These are phyloP conservation scores for Drosophila greeni DNA, from an alignment of 2,888 invertebrate genomes.

Conservation along the genomic window DNA sequence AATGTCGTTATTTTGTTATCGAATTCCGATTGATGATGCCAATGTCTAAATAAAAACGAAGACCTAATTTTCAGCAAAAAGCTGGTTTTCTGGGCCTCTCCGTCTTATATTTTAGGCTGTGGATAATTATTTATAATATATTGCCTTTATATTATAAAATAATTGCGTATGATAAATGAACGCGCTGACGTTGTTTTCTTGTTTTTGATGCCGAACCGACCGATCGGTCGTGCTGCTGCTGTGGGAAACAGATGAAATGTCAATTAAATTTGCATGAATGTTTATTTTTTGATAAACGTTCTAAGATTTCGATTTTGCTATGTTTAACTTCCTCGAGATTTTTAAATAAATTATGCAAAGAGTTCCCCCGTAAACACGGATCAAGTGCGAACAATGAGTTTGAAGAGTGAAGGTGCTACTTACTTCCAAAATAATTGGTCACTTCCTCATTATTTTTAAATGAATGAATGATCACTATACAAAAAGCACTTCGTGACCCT, in stretches of 20 bases:
- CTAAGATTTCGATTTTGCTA: constrained; percentile 1
- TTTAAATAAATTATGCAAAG: constrained; percentile 1
- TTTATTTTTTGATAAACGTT: constrained; percentile 14
- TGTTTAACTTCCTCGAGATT: constrained; percentile 10
- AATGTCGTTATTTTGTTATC: constrained; percentile 26
- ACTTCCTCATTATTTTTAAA: not conserved
- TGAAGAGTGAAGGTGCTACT: constrained; percentile 3
- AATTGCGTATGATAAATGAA: constrained; percentile 42
- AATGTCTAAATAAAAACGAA: constrained; percentile 69
- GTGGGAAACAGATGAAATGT: constrained; percentile 30
- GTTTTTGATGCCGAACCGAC: constrained; percentile 15
- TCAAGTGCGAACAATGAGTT: constrained; percentile 5
- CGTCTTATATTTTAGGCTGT: constrained; percentile 18
- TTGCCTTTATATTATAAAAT: constrained; percentile 32
- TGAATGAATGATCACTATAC: not conserved
- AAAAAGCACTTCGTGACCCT: too few relatives aligned
- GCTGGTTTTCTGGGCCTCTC: constrained; percentile 52
- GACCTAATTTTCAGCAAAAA: constrained; percentile 64
- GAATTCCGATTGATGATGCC: constrained; percentile 51
- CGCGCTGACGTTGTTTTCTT: constrained; percentile 6
- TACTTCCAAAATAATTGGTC: not conserved
- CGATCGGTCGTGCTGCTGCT: constrained; percentile 14
- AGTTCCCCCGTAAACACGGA: constrained; percentile 1
- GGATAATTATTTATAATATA: constrained; percentile 41
- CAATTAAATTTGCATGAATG: constrained; percentile 18